These are phyloP conservation scores for Listronotus bonariensis DNA, from an alignment of 1,140 invertebrate species.

Conservation along the genomic window DNA sequence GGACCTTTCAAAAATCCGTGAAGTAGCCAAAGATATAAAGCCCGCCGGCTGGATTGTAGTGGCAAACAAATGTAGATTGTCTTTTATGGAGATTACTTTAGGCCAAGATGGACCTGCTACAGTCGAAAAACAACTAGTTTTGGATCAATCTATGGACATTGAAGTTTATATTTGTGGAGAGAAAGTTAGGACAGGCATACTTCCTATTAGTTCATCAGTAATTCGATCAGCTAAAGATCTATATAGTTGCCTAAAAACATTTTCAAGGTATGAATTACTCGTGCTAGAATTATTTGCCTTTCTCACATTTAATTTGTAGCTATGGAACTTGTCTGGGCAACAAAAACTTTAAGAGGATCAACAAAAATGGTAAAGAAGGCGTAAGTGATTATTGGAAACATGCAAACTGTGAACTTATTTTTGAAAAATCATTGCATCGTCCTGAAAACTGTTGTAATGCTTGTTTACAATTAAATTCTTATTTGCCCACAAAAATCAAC, in stretches of 20 bases:
- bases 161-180: constrained; percentile 8
- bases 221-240: constrained; percentile 4
- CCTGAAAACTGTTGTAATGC: constrained; percentile 15
- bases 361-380: constrained; percentile 11
- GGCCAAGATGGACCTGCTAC: constrained; percentile 7
- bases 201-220: constrained; percentile 2
- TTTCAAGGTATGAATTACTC: constrained; percentile 2
- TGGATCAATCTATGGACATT: constrained; percentile 5
- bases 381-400: constrained; percentile 13
- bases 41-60: constrained; percentile 16
- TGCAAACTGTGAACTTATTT: constrained; percentile 13
- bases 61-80: constrained; percentile 6
- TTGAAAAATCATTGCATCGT: constrained; percentile 7
- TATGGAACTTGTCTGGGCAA: constrained; percentile 17
- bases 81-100: constrained; percentile 13
- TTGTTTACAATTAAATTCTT: constrained; percentile 12
- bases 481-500: background rate
- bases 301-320: background rate
- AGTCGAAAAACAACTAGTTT: constrained; percentile 15
- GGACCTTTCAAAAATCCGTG: constrained; percentile 5
- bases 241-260: constrained; percentile 12
- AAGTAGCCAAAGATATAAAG: constrained; percentile 16
- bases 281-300: background rate
- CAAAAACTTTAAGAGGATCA: constrained; percentile 21
- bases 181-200: constrained; percentile 1